phyloP scores from a whole-genome alignment of 2,888 invertebrate species.

The Petrophora chlorosata region DNA sequence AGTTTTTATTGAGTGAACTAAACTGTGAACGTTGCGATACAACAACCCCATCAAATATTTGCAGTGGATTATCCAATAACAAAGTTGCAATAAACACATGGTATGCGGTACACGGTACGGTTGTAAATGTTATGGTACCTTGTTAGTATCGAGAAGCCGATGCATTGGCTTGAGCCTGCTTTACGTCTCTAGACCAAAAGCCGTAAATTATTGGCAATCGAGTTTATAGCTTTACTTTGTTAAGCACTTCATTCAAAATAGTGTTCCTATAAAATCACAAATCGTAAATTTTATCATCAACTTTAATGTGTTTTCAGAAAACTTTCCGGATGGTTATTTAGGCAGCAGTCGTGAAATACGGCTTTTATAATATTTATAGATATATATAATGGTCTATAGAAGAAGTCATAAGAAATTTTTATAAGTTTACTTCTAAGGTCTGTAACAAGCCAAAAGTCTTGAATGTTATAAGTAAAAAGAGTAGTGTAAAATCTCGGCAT shows the following conservation, averaged over 20 bases:
- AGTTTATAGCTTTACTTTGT: constrained; percentile 44
- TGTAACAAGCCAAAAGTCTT: no score
- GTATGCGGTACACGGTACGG: no score
- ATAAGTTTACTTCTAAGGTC: no score
- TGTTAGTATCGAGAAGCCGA: not conserved
- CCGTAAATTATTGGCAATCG: constrained; percentile 45
- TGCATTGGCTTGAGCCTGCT: constrained; percentile 4
- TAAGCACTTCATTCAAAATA: constrained; percentile 34
- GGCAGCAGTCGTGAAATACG: constrained; percentile 15
- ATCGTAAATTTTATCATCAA: constrained; percentile 35
- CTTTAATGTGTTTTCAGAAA: constrained; percentile 27
- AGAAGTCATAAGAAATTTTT: no score
- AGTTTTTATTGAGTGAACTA: no score
- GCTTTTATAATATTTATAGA: not conserved
- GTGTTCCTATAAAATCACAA: constrained; percentile 33
- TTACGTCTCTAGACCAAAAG: constrained; percentile 12
- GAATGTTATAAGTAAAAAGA: no score
- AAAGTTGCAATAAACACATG: no score
- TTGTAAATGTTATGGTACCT: not conserved
- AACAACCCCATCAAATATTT: no score
- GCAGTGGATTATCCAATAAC: no score
- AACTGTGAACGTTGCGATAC: no score
- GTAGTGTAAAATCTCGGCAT: no score
- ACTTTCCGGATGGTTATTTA: constrained; percentile 13
- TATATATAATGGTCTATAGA: no score